These are phyloP conservation scores for Silurus aristotelis DNA, from an alignment of 2,797 vertebrate genomes.

Conservation along the genomic window DNA sequence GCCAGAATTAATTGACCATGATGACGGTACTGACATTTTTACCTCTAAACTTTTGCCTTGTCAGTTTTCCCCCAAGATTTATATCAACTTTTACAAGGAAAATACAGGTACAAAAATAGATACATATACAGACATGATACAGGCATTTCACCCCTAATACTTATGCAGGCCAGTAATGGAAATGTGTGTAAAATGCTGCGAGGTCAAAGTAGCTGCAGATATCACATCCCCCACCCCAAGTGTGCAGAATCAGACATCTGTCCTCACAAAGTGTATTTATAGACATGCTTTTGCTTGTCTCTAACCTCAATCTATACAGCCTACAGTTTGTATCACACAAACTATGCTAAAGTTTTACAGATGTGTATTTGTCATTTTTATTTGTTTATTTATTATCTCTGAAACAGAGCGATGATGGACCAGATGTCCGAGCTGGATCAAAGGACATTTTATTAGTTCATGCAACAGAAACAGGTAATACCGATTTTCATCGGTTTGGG, in stretches of 20 bases:
- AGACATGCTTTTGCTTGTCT: conserved; percentile 20
- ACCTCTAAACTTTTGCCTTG: neutral
- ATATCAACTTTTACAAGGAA: neutral
- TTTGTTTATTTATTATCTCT: neutral
- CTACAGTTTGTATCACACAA: neutral
- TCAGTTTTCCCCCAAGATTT: neutral
- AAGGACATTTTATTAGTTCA: conserved; percentile 94
- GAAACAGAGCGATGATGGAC: conserved; percentile 90
- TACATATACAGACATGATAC: neutral
- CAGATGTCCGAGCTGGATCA: conserved; percentile 94
- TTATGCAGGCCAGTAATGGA: neutral
- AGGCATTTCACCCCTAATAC: neutral
- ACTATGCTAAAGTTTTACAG: neutral
- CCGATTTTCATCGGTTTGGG: neutral
- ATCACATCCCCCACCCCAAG: neutral
- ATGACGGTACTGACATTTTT: neutral
- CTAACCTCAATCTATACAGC: conserved; percentile 12
- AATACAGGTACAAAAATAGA: neutral
- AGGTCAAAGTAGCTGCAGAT: conserved; percentile 31
- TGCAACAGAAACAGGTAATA: conserved; percentile 95
- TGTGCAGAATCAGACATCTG: neutral
- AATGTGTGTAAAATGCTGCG: conserved; percentile 12
- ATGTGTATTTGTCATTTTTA: neutral
- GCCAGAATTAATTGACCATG: neutral
- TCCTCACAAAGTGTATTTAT: conserved; percentile 9